Base-by-base conservation (phyloP, 2,888 invertebrate genomes). In the Alitta virens region DNA sequence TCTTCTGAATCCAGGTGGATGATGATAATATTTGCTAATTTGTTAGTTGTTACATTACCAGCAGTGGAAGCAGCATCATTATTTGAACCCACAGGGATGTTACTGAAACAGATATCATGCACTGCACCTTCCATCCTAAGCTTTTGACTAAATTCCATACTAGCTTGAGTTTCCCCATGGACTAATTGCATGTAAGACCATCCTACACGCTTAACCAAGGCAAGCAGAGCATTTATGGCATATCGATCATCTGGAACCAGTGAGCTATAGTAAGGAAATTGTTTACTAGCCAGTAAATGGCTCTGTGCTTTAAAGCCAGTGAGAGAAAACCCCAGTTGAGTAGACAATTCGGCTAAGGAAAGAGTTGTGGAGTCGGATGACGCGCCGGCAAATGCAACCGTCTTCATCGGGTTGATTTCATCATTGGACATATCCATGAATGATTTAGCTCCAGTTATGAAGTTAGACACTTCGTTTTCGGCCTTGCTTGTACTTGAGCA, bases 231-330 rank as follows among this genome's bases (percentile, higher is more conserved):
- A 12, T 16, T n/a, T 9, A 60, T 33, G 14, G 33, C 16, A 40
- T 58, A 46, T 3, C 23, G 3, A 46, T 61, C 52, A 3, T 33
- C 42, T 2, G 56, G 57, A 21, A 62, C 46, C 23, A 53, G 9
- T 18, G 76, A 69, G 59, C 71, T 64, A 68, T 77, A 78, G 62
- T 69, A 74, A 2, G 78, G 77, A 56, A 75, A 78, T 14, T 70
- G 26, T 14, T 71, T 64, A 21, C 65, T 72, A 12, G 66, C 60
- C 12, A 78, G 67, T 2, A 67, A 63, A 7, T 68, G 64, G 51
- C 72, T 72, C 0, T 75, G 72, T 3, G 76, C 63, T 0, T 71
- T 74, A 59, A 73, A 77, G 53, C 77, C 74, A 26, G 78, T 69
- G 63, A 74, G 75, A 7, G 78, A 75, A 18, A 76, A 69, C 53